These are phyloP conservation scores for Jordanella pulchra DNA, from an alignment of 2,797 vertebrate species.

Conservation along the genomic window DNA sequence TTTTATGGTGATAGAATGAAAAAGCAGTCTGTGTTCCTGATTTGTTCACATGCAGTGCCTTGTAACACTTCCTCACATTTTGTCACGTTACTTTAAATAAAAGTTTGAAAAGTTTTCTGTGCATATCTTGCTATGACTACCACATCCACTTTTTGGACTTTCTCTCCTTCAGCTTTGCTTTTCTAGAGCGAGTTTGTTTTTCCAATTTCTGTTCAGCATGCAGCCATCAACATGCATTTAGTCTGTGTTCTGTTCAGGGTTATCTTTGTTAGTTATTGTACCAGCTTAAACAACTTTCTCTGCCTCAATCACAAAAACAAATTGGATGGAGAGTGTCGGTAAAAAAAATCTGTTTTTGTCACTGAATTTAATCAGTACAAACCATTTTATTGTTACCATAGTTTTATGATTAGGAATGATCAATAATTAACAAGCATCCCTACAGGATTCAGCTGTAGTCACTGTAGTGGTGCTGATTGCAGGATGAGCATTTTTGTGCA, in stretches of 20 bases:
- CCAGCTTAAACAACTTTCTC: too few relatives aligned
- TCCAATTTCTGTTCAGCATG: neutral
- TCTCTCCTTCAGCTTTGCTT: neutral
- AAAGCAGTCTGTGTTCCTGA: constrained; percentile 45
- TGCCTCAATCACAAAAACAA: neutral
- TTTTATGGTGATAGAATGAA: constrained; percentile 76
- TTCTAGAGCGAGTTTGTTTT: neutral
- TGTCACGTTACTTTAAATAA: neutral
- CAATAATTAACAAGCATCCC: neutral
- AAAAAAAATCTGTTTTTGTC: neutral
- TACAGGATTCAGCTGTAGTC: too few relatives aligned
- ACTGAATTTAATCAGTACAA: neutral
- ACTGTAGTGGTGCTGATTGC: too few relatives aligned
- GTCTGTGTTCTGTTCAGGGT: too few relatives aligned
- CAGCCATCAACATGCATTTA: neutral
- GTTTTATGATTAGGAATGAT: too few relatives aligned
- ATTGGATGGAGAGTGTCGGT: neutral
- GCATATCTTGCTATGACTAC: neutral
- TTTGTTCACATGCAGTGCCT: constrained; percentile 2
- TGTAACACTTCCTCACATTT: too few relatives aligned
- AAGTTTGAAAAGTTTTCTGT: neutral
- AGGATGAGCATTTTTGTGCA: too few relatives aligned
- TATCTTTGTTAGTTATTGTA: too few relatives aligned
- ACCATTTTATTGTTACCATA: neutral
- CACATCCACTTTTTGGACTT: neutral